Evolutionary conservation across 2,797 vertebrate genomes (phyloP).

Genomic region (Heliangelus exortis): DNA sequence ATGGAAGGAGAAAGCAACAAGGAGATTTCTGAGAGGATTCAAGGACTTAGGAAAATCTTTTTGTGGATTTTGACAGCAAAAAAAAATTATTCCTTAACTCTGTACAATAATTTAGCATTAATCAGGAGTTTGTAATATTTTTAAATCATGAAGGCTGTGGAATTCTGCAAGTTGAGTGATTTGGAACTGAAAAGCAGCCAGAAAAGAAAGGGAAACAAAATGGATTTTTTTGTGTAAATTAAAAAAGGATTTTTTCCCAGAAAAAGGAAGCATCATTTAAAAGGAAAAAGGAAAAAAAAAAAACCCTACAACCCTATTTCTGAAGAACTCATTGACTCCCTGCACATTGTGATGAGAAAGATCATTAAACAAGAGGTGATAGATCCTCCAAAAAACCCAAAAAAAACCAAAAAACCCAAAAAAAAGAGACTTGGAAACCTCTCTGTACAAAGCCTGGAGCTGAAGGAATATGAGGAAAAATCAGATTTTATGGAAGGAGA

Average conservation of each 20-base stretch:
- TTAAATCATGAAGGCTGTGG: rapidly evolving
- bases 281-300: neutral
- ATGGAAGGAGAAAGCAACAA: neutral
- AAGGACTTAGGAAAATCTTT: neutral
- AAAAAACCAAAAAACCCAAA: too few species aligned
- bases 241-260: neutral
- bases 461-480: too few species aligned
- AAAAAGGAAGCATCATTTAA: neutral
- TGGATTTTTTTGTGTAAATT: neutral
- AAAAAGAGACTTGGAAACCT: too few species aligned
- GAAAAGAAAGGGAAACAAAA: neutral
- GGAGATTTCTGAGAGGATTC: neutral
- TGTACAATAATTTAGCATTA: too few species aligned
- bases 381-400: too few species aligned
- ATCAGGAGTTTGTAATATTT: too few species aligned
- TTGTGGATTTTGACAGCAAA: too few species aligned
- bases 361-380: too few species aligned
- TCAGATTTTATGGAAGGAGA: too few species aligned
- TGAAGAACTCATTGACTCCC: neutral
- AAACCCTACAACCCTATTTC: too few species aligned
- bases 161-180: neutral
- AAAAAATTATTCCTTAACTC: too few species aligned
- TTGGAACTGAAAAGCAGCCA: neutral
- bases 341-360: neutral
- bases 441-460: too few species aligned